Percentiles rank a stretch among this genome's conserved stretches.
Conservation (phyloP, 2,797 vertebrate genomes). For the Manis pentadactyla region DNA sequence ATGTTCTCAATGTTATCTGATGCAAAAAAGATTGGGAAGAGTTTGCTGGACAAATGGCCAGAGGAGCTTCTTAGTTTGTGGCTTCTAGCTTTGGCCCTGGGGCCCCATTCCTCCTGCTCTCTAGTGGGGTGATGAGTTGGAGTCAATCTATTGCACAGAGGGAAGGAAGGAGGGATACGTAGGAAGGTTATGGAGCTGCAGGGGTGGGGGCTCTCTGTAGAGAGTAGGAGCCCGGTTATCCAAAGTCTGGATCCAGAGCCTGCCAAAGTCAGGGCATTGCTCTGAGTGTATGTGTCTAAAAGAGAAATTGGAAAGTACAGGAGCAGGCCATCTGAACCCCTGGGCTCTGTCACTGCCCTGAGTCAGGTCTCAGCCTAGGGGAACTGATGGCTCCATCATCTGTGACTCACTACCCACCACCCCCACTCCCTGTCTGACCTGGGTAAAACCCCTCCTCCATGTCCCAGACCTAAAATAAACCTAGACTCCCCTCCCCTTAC, state of each 20-base stretch:
- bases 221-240: not conserved
- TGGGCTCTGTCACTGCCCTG: conserved; percentile 43
- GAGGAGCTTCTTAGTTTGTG: not conserved
- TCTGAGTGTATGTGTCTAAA: not conserved
- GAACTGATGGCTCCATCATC: conserved; percentile 70
- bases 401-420: conserved; percentile 64
- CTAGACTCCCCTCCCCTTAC: conserved; percentile 17
- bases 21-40: not conserved
- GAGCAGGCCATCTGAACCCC: not conserved
- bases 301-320: conserved; percentile 44
- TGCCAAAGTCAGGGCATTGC: not conserved
- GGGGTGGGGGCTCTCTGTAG: not conserved
- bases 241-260: not conserved
- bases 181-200: not conserved
- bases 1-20: not conserved
- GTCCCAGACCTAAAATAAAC: conserved; percentile 65
- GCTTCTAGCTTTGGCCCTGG: not conserved
- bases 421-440: conserved; percentile 62
- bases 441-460: conserved; percentile 34
- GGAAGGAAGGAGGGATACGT: not conserved
- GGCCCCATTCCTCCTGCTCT: not conserved
- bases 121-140: not conserved
- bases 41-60: not conserved
- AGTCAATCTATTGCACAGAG: not conserved
- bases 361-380: conserved; percentile 68